These are phyloP conservation scores for Parambassis ranga DNA, from an alignment of 2,797 vertebrate genomes.

Conservation along the genomic window DNA sequence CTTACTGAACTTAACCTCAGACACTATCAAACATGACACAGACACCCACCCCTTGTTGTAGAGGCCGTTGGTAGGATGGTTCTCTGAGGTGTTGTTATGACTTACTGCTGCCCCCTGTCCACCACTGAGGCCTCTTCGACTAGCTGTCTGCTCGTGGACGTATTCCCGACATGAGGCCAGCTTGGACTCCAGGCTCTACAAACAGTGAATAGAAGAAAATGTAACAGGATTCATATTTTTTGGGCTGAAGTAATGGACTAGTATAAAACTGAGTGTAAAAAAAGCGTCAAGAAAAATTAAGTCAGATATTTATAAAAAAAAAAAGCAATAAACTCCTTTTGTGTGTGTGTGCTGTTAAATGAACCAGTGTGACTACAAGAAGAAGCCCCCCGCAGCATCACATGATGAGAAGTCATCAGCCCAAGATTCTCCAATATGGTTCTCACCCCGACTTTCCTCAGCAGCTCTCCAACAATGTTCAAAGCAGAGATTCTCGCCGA, in stretches of 20 bases:
- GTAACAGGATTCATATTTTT: too few species aligned
- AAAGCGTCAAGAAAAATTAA: too few species aligned
- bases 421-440: neutral
- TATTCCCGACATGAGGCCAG: constrained; percentile 92
- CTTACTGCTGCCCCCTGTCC: constrained; percentile 15
- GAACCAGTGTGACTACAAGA: too few species aligned
- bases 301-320: too few species aligned
- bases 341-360: neutral
- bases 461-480: constrained; percentile 94
- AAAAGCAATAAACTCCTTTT: neutral
- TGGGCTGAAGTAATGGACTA: neutral
- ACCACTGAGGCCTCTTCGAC: neutral
- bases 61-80: constrained; percentile 69
- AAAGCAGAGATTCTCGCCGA: constrained; percentile 93
- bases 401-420: neutral
- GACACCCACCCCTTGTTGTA: constrained; percentile 80
- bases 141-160: constrained; percentile 73
- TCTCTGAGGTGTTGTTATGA: constrained; percentile 37
- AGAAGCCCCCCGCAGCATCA: constrained; percentile 19
- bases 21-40: too few species aligned
- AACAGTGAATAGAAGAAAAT: neutral
- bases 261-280: too few species aligned
- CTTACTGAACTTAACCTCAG: too few species aligned
- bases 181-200: constrained; percentile 93
- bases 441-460: constrained; percentile 96